Evolutionary conservation across 2,797 vertebrate genomes (phyloP), one percentile per base, ranked within the genome.

Genomic region (Sebastes taczanowskii): DNA sequence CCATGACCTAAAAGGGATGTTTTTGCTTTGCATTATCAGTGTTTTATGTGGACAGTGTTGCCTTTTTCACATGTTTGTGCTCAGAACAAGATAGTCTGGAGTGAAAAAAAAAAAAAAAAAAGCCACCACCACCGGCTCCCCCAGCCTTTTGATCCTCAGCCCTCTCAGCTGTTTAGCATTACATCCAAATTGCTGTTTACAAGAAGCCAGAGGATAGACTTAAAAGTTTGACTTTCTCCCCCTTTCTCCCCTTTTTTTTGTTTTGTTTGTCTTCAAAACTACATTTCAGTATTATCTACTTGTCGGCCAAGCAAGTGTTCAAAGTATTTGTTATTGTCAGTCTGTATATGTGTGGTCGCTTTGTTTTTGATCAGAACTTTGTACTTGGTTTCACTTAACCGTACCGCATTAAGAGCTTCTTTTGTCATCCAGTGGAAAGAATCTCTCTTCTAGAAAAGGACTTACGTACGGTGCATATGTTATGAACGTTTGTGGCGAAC

Each of bases 111-210:
- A 71, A 79, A 72, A 64, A 34, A 81, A 85, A 29, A 29, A 16
- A 56, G 11, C 6, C 53, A 5, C 78, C 83, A 80, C 23, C 72
- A 65, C 58, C 61, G 46, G 74, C 86, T 55, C 79, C 80, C 52
- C 75, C 78, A 73, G 69, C 80, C 81, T 73, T 89, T 92, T 94
- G 89, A 91, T 92, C 86, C 80, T 81, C 87, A 82, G 83, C 80
- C 80, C 75, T 86, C 85, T 95, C 95, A 95, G 94, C 92, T 95
- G 95, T 94, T 95, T 86, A 91, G 79, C 93, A 94, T 95, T 95
- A 95, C 83, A 88, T 91, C 92, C 77, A 93, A 94, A 95, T 95
- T 87, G 87, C 86, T 95, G 95, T 96, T 96, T 95, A 95, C 95
- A 95, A 95, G 92, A 94, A 91, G 87, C 88, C 83, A 80, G 87